Conservation (phyloP, 64 coral and sea anemone genomes). For the Pachyseris speciosa region DNA sequence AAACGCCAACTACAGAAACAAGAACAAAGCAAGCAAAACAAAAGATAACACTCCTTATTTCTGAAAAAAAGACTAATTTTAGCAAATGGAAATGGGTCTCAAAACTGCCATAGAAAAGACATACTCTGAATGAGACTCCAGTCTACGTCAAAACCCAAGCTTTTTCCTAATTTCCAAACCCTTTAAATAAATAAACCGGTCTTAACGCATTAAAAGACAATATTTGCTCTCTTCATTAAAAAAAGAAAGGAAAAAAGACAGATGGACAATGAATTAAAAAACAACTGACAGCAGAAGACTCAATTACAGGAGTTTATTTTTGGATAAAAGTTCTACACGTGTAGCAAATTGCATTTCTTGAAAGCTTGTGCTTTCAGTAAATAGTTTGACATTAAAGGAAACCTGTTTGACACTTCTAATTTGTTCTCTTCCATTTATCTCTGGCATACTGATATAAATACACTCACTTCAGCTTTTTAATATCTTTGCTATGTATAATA, state of each 20-base stretch:
- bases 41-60: slow-evolving; percentile 1
- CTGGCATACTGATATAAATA: background rate
- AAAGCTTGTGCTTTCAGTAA: background rate
- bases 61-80: background rate
- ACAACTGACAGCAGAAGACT: background rate
- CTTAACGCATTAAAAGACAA: too few relatives aligned
- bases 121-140: too few relatives aligned
- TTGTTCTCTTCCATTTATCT: background rate
- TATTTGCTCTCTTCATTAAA: too few relatives aligned
- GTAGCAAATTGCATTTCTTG: background rate
- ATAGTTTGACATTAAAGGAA: background rate
- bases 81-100: background rate
- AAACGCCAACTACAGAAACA: slow-evolving; percentile 77
- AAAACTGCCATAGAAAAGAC: too few relatives aligned
- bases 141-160: too few relatives aligned
- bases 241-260: too few relatives aligned
- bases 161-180: too few relatives aligned
- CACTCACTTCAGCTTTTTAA: background rate
- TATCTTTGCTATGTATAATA: background rate
- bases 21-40: slow-evolving; percentile 72
- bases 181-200: too few relatives aligned
- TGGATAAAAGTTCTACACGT: background rate
- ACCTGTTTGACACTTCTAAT: background rate
- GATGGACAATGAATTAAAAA: background rate
- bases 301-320: background rate